phyloP scores from a whole-genome alignment of 2,113 vertebrate genomes.

The Hippocampus barbouri region DNA sequence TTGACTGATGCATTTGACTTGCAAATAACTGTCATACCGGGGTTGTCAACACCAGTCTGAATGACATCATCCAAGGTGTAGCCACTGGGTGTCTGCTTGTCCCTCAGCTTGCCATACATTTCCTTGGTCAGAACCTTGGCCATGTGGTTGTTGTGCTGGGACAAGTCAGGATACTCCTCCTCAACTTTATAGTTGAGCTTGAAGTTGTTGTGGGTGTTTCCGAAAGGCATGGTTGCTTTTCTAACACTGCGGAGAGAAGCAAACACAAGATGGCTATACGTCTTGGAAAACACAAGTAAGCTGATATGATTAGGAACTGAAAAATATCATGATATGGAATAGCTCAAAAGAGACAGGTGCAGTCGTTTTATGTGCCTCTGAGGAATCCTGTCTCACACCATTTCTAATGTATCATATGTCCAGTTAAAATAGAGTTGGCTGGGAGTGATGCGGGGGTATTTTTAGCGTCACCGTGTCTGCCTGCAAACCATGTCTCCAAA shows the following conservation, averaged over 20 bases:
- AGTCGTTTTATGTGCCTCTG: constrained; percentile 29
- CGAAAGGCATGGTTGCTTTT: constrained; percentile 82
- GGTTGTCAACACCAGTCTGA: constrained; percentile 92
- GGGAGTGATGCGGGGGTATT: constrained; percentile 37
- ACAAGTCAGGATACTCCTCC: constrained; percentile 84
- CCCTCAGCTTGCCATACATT: constrained; percentile 81
- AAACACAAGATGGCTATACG: constrained; percentile 1
- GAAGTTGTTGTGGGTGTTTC: constrained; percentile 92
- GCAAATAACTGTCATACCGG: constrained; percentile 67
- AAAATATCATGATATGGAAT: not conserved
- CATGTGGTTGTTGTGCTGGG: constrained; percentile 93
- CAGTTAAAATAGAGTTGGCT: constrained; percentile 53
- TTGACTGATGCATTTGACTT: not conserved
- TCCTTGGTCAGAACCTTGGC: constrained; percentile 82
- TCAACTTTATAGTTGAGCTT: constrained; percentile 83
- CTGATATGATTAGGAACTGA: not conserved
- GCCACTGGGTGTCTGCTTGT: constrained; percentile 87
- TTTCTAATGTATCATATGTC: constrained; percentile 51
- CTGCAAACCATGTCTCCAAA: constrained; percentile 10
- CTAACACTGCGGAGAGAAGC: constrained; percentile 49
- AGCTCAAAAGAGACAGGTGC: constrained; percentile 56
- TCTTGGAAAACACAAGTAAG: not conserved
- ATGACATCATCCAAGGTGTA: constrained; percentile 87
- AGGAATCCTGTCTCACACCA: constrained; percentile 53
- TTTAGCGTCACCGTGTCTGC: constrained; percentile 43